Evolutionary conservation across 2,888 invertebrate genomes (phyloP).

Genomic region (Acleris sparsana): DNA sequence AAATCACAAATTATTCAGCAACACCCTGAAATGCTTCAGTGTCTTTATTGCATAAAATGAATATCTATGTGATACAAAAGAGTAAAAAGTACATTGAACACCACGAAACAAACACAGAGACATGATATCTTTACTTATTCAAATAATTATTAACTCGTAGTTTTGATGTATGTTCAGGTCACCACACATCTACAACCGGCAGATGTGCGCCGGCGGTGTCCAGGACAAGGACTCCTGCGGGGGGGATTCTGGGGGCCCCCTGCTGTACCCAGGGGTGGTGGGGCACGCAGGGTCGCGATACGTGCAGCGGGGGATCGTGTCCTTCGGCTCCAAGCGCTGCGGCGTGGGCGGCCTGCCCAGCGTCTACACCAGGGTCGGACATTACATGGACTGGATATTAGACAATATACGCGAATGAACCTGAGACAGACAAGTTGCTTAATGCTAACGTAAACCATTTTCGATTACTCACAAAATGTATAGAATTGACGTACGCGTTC

Average conservation of each 20-base stretch:
- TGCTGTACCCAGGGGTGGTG: constrained; percentile 67
- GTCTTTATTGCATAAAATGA: too few relatives aligned
- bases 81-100: too few relatives aligned
- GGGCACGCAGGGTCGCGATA: constrained; percentile 66
- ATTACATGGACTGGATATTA: constrained; percentile 85
- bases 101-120: too few relatives aligned
- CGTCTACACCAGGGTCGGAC: constrained; percentile 82
- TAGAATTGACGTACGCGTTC: too few relatives aligned
- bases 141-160: constrained; percentile 5
- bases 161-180: constrained; percentile 49
- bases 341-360: constrained; percentile 81
- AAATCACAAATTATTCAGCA: too few relatives aligned
- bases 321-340: constrained; percentile 81
- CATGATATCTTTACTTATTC: constrained; percentile 54
- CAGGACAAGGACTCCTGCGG: constrained; percentile 84
- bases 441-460: too few relatives aligned
- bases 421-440: background rate
- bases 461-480: too few relatives aligned
- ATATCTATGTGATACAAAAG: too few relatives aligned
- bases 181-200: constrained; percentile 66
- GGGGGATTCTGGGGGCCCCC: constrained; percentile 88
- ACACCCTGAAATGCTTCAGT: too few relatives aligned
- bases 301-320: constrained; percentile 85
- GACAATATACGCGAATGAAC: constrained; percentile 63
- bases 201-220: constrained; percentile 82